Conservation (phyloP, 2,797 vertebrate species). For the Thripadectes ignobilis region DNA sequence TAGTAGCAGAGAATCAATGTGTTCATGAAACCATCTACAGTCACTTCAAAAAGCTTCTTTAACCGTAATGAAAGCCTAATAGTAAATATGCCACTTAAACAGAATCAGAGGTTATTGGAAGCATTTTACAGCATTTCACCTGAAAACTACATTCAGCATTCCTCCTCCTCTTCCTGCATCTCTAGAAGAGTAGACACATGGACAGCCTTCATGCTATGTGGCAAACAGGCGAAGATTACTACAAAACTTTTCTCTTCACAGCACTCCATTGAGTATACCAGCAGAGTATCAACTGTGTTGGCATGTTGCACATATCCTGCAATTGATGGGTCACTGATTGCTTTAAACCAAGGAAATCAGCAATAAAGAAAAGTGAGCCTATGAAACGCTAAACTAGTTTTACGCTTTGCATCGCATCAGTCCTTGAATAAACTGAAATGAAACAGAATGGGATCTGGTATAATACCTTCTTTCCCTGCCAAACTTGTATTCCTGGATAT, state of each 20-base stretch:
- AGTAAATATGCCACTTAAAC: conserved; percentile 24
- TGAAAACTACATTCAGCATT: neutral
- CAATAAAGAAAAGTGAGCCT: neutral
- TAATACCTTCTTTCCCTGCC: neutral
- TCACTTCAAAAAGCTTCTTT: conserved; percentile 22
- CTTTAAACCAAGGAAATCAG: neutral
- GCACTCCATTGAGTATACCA: neutral
- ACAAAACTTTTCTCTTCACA: neutral
- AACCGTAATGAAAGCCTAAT: neutral
- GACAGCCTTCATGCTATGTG: neutral
- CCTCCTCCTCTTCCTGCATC: neutral
- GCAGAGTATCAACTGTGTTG: neutral
- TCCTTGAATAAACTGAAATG: conserved; percentile 3
- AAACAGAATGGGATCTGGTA: neutral
- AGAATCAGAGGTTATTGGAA: neutral
- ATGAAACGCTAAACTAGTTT: neutral
- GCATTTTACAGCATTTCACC: neutral
- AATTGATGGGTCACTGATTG: neutral
- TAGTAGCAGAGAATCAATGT: conserved; percentile 57
- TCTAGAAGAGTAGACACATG: neutral
- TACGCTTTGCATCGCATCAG: neutral
- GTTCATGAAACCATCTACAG: conserved; percentile 19
- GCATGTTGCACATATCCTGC: accelerated
- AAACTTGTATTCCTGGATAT: conserved; percentile 20
- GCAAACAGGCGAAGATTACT: accelerated